phyloP scores from a whole-genome alignment of 2,797 vertebrate genomes.

The Ispidina picta region DNA sequence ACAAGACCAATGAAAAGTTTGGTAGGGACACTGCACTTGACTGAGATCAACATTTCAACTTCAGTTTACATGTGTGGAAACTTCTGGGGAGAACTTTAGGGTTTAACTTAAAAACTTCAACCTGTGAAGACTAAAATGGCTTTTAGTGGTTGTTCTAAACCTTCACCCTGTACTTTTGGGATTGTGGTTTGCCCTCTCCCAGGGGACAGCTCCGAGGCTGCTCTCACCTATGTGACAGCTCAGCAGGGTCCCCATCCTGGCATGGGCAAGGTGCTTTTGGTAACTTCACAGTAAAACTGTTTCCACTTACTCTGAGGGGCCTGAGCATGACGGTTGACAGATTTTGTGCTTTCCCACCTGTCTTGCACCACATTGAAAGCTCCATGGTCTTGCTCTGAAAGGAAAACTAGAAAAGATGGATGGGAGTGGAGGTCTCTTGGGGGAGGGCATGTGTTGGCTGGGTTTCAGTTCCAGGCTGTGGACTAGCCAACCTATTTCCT shows the following conservation, averaged over 20 bases:
- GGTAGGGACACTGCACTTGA: not conserved
- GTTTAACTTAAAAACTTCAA: not conserved
- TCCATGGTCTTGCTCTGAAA: not conserved
- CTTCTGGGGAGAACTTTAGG: not conserved
- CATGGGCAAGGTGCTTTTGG: fast-evolving
- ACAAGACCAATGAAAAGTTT: not conserved
- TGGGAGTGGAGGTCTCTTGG: not conserved
- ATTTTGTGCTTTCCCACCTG: not conserved
- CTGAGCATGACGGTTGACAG: not conserved
- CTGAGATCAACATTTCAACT: not conserved
- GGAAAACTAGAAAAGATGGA: not conserved
- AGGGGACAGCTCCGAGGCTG: not conserved
- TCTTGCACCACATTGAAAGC: not conserved
- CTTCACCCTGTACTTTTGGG: not conserved
- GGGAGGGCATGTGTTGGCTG: not conserved
- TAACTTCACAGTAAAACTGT: not conserved
- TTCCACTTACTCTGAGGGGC: not conserved
- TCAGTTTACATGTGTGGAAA: not conserved
- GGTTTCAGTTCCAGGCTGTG: not conserved
- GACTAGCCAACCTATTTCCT: not conserved
- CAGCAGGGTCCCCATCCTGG: not conserved
- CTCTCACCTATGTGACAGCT: fast-evolving
- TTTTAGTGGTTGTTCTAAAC: not conserved
- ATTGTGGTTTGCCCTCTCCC: fast-evolving
- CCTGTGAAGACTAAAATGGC: not conserved